Evolutionary conservation across 2,888 invertebrate species (phyloP), one percentile per base, ranked within the genome.

Genomic region (Yponomeuta plumbellus): DNA sequence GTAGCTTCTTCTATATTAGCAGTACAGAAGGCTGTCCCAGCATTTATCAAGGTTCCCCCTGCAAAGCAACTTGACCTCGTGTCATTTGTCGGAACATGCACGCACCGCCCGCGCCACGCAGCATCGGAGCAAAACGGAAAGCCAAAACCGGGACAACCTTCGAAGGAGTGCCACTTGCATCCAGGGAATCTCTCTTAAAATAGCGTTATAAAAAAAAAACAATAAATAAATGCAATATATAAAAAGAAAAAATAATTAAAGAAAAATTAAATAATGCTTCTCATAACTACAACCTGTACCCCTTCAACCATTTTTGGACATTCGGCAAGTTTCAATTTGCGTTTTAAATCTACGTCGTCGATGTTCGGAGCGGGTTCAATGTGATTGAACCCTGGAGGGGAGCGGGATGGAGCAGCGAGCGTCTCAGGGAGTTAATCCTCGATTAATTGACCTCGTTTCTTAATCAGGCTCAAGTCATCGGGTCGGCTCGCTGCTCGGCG

Each of bases 81-180:
- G 75, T 80, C 75, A 80, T 75, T 76, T 77, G 75, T 70, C 78
- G 73, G 72, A 75, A 75, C 87, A 86, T 86, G 88, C 89, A 91
- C 91, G 91, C 91, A 88, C 56, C 79, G 81, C 81, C 79, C 77
- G 74, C 74, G 72, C 75, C 77, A 73, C 75, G 74, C 76, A 75
- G 75, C 79, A 77, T 75, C 80, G 83, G 87, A 88, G 82, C 86
- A 83, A 80, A 81, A 82, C 91, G 92, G 92, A 90, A 91, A 89
- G 86, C 86, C 86, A 87, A 89, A 91, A 91, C 91, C 91, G 91
- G 92, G 92, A 92, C 92, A 92, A 92, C 92, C 92, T 91, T 92
- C 88, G 90, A 90, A 86, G 91, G 90, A 88, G 85, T 84, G 85
- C 87, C 86, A 85, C 87, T 83, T 84, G 84, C 81, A 80, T 80